Base-by-base conservation (phyloP, 2,797 vertebrate genomes). In the Lindbergichthys nudifrons region DNA sequence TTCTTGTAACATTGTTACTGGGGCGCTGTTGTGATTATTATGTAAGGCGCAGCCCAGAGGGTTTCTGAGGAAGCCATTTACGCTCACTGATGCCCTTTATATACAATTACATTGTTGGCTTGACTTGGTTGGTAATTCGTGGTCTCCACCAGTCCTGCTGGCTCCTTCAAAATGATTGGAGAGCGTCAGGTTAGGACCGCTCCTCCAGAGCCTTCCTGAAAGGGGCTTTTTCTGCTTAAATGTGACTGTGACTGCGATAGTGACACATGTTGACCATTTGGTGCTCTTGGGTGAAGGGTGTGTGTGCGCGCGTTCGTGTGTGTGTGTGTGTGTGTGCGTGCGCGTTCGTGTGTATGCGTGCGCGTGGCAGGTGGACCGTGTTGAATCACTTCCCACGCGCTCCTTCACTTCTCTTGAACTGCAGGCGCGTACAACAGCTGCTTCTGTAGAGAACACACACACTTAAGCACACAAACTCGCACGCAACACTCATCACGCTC, bases 361-460 rank as follows among this genome's bases (percentile, higher is more conserved):
- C 78, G 75, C 70, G 83, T 59, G 90, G 92, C 93, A 93, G 93
- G 93, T 94, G 93, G 88, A 92, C 82, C 75, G 81, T 84, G 90
- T 87, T 85, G 88, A 91, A 91, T 88, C 89, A 81, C 89, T 91
- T 92, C 88, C 91, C 89, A 92, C 87, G 85, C 86, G 85, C 89
- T 90, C 90, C 86, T 87, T 81, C 82, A 87, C 86, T 89, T 87
- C 87, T 83, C 81, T 80, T 88, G 85, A 91, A 82, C 85, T 81
- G 65, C 75, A 84, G 82, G 85, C 89, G 82, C 84, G 73, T 69
- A 56, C 76, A 88, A 86, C 89, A 91, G 88, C 92, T 88, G 85
- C 87, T 88, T 86, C 68, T 82, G 78, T 62, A n/a, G 71, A 36
- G 78, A 70, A 65, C 70, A 60, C 72, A 75, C 80, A 68, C 67